Evolutionary conservation across 1,140 invertebrate species (phyloP).

Genomic region (Berghia stephanieae): DNA sequence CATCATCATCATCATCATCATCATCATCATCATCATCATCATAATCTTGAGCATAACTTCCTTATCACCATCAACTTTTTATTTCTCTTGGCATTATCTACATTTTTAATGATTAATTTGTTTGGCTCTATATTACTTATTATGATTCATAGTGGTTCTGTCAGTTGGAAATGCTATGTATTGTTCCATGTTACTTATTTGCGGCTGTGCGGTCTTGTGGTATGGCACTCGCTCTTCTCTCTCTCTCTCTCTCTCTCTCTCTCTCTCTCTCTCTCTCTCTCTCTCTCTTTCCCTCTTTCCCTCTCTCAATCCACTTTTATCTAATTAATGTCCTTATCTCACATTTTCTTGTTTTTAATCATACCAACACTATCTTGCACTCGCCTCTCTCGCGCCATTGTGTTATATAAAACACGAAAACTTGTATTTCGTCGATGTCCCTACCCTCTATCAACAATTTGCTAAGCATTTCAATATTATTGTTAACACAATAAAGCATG

Average conservation of each 20-base stretch:
- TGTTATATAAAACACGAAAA: not conserved
- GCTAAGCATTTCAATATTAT: not conserved
- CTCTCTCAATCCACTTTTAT: no score
- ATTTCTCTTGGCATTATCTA: not conserved
- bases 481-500: not conserved
- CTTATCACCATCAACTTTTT: not conserved
- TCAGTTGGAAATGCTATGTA: no score
- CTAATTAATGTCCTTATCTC: no score
- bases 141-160: not conserved
- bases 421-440: not conserved
- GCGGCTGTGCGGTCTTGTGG: no score
- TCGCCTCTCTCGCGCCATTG: not conserved
- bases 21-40: constrained; percentile 7
- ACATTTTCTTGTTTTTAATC: no score
- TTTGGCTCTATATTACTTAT: not conserved
- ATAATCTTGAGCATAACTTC: not conserved
- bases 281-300: no score
- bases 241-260: no score
- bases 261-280: no score
- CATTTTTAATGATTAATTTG: not conserved
- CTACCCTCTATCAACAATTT: not conserved
- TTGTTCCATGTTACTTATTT: no score
- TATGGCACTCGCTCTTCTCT: no score
- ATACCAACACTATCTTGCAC: no score
- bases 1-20: constrained; percentile 8